Conservation (phyloP, 1,140 invertebrate genomes). For the Heliconius melpomene region DNA sequence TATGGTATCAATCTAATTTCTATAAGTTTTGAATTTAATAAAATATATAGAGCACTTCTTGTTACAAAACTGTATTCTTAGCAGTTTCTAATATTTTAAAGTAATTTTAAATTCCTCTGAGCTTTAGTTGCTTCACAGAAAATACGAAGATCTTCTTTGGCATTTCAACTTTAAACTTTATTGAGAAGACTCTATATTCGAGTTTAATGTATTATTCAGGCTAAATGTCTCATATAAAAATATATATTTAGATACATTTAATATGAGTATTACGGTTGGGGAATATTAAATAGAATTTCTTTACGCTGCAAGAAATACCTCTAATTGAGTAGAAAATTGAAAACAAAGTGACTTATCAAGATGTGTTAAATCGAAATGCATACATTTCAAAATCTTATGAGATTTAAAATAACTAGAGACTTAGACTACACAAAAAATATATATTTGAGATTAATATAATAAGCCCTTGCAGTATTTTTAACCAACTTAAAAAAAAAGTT, state of each 20-base stretch:
- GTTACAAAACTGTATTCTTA: neutral
- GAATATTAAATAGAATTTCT: too few species aligned
- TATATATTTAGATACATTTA: neutral
- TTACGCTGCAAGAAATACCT: too few species aligned
- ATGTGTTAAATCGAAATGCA: too few species aligned
- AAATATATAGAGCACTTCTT: neutral
- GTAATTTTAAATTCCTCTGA: neutral
- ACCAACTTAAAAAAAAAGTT: too few species aligned
- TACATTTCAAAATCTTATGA: too few species aligned
- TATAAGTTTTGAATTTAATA: neutral
- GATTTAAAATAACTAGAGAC: too few species aligned
- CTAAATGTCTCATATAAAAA: neutral
- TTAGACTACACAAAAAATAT: too few species aligned
- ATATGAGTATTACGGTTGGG: too few species aligned
- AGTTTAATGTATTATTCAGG: neutral
- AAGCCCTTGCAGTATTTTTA: too few species aligned
- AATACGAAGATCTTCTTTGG: slow-evolving; percentile 4
- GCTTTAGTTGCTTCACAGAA: neutral
- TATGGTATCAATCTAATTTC: neutral
- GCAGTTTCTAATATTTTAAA: neutral
- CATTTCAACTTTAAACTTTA: slow-evolving; percentile 6
- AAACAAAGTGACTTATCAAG: too few species aligned
- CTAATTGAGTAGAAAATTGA: too few species aligned
- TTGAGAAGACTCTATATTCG: neutral
- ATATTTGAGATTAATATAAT: too few species aligned